phyloP scores from a whole-genome alignment of 1,140 invertebrate genomes.

The Scaptomyza pallida region DNA sequence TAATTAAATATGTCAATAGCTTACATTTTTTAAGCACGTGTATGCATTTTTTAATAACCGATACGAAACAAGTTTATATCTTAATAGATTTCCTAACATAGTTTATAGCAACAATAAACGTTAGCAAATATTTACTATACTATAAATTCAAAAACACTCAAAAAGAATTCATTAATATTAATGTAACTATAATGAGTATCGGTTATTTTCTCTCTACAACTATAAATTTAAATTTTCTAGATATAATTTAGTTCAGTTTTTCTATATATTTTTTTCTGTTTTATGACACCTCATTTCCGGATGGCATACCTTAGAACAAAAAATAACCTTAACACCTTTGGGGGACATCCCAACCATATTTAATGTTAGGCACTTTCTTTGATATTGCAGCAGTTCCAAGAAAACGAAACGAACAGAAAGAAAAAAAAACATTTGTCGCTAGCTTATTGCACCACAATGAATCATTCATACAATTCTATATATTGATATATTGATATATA shows the following conservation, averaged over 20 bases:
- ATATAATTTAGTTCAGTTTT: background rate
- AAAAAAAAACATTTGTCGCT: constrained; percentile 30
- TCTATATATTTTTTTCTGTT: background rate
- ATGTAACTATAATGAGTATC: background rate
- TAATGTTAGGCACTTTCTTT: constrained; percentile 10
- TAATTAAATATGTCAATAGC: too few species aligned
- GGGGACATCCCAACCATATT: background rate
- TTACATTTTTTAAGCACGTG: too few species aligned
- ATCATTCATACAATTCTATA: constrained; percentile 11
- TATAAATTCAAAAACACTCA: too few species aligned
- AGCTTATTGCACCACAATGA: constrained; percentile 23
- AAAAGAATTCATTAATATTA: background rate
- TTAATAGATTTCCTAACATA: too few species aligned
- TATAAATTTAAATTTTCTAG: too few species aligned
- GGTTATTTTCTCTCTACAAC: too few species aligned
- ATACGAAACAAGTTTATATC: too few species aligned
- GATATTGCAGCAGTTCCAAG: constrained; percentile 30
- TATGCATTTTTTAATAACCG: too few species aligned
- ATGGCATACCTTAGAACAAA: constrained; percentile 34
- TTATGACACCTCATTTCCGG: constrained; percentile 28
- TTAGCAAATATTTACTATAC: too few species aligned
- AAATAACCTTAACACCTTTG: constrained; percentile 26
- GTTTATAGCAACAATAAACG: too few species aligned
- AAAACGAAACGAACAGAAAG: too few species aligned
- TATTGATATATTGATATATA: too few species aligned